Base-by-base conservation (phyloP, 2,797 vertebrate genomes). In the Sparidentex hasta region DNA sequence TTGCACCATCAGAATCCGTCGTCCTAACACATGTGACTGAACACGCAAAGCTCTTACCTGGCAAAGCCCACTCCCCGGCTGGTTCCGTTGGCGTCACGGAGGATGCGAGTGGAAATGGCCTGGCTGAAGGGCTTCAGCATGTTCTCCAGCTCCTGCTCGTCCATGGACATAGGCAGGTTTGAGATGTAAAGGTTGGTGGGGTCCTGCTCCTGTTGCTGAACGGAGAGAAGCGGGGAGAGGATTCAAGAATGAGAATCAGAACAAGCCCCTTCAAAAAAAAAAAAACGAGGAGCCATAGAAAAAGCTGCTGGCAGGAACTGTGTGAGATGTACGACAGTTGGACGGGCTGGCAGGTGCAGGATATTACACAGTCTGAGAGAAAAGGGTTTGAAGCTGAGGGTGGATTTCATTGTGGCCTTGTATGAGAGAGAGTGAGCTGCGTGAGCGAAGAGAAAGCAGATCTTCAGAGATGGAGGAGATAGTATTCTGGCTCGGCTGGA, bases 121-220 rank as follows among this genome's bases (percentile, higher is more conserved):
- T 98, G 97, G 76, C 98, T 97, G 50, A 98, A 99, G 59, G 98
- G 97, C 90, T 98, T 98, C 87, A 99, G 95, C 96, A 98, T 96
- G 72, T 93, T 96, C 92, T 99, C 97, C 90, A 99, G 93, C 90
- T 98, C 97, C 83, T 97, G 97, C 90, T 99, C 97, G 0, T 98
- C 97, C 97, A 99, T 97, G 29, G 96, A 97, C 82, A 97, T 85
- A 0, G 97, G 98, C 90, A 99, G 94, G 92, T 99, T 99, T 74
- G 98, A 99, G 92, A 99, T 98, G 93, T 99, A 99, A 65, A 99
- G 87, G 89, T 98, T 99, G 87, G 98, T 99, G 83, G 97, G 98
- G 92, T 99, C 98, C 93, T 99, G 97, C 81, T 99, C 98, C 93
- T 99, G 98, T 97, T 98, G 98, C 97, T 98, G 90, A 51, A 77